phyloP scores from a whole-genome alignment of 2,888 invertebrate species.

The Lepidocyrtoides sp. region DNA sequence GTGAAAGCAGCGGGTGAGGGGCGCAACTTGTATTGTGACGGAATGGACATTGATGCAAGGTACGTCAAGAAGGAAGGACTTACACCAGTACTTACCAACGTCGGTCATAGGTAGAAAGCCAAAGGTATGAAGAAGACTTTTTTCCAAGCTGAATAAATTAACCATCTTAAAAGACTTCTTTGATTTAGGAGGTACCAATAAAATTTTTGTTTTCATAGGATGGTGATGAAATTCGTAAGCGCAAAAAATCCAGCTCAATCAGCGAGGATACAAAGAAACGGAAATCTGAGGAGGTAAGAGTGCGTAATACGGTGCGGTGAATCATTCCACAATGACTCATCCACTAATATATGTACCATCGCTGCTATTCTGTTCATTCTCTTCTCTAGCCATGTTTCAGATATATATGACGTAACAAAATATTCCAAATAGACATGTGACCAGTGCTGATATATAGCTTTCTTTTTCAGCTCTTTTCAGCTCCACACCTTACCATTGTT shows the following conservation, averaged over 20 bases:
- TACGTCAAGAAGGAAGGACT: slow-evolving; percentile 91
- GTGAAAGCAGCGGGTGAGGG: slow-evolving; percentile 91
- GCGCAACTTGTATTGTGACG: slow-evolving; percentile 91
- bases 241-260: slow-evolving; percentile 83
- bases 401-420: neutral
- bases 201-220: slow-evolving; percentile 58
- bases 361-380: neutral
- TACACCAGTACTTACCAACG: slow-evolving; percentile 79
- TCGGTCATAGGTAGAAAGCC: slow-evolving; percentile 65
- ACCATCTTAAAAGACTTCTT: too few species aligned
- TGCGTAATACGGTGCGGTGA: neutral
- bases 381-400: neutral
- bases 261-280: slow-evolving; percentile 83
- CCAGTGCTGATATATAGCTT: neutral
- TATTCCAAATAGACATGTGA: neutral
- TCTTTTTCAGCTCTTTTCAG: slow-evolving; percentile 37
- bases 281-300: slow-evolving; percentile 74
- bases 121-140: slow-evolving; percentile 23
- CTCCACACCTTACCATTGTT: slow-evolving; percentile 10
- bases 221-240: slow-evolving; percentile 80
- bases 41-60: slow-evolving; percentile 94
- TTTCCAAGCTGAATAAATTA: too few species aligned
- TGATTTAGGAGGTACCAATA: too few species aligned
- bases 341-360: neutral
- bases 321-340: neutral